Conservation (phyloP, 2,797 vertebrate species). For the Gymnopithys bicolor region DNA sequence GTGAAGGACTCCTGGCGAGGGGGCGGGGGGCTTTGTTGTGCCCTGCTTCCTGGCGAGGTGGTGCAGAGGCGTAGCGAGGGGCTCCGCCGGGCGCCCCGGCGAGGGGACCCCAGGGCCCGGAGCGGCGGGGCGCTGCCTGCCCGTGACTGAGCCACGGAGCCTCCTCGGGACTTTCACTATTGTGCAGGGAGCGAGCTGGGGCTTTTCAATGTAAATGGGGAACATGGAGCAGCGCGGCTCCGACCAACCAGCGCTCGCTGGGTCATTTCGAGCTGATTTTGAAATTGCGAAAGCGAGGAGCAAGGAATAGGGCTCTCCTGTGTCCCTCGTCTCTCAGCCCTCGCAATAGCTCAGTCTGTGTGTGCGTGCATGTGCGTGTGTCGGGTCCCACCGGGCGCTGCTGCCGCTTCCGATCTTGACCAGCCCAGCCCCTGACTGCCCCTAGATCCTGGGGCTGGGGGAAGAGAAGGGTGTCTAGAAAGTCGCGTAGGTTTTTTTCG, state of each 20-base stretch:
- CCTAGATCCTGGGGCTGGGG: not conserved
- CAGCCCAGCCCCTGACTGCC: conserved; percentile 31
- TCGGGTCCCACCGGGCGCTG: conserved; percentile 22
- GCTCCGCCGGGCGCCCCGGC: not conserved
- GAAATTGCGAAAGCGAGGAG: conserved; percentile 26
- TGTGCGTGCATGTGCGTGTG: not conserved
- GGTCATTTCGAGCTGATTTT: conserved; percentile 50
- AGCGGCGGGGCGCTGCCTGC: not conserved
- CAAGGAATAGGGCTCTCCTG: not conserved
- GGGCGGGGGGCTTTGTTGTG: conserved; percentile 27
- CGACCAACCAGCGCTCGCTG: conserved; percentile 32
- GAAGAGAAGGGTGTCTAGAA: not conserved
- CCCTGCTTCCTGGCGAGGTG: conserved; percentile 12
- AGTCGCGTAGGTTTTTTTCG: not conserved
- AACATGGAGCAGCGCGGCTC: conserved; percentile 39
- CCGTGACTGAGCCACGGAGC: not conserved
- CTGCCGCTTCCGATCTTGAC: conserved; percentile 38
- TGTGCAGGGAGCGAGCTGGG: conserved; percentile 60
- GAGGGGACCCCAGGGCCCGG: not conserved
- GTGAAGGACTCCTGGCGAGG: not conserved
- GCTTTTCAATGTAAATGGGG: conserved; percentile 46
- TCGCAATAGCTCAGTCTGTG: not conserved
- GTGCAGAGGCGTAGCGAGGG: not conserved
- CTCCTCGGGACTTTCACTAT: conserved; percentile 66
- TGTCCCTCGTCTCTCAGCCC: not conserved